Percentiles rank a stretch among this genome's conserved stretches.
These are phyloP conservation scores for Conus ventricosus DNA, from an alignment of 1,140 invertebrate genomes.

Conservation along the genomic window DNA sequence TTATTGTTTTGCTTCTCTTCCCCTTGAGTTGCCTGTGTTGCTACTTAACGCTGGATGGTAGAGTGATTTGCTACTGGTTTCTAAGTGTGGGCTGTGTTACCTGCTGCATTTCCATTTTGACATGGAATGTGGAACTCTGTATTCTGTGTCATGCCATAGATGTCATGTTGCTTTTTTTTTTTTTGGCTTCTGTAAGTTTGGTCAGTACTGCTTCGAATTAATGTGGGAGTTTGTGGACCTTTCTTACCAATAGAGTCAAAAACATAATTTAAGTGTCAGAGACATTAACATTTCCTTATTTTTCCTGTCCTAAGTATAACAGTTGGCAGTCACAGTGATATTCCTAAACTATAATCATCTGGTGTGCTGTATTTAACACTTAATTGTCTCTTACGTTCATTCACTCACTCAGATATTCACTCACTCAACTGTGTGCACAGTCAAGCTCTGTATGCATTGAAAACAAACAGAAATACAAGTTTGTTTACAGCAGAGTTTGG, in stretches of 20 bases:
- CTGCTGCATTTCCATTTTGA: neutral
- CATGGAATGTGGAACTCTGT: neutral
- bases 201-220: neutral
- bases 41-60: neutral
- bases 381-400: too few relatives aligned
- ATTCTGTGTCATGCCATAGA: neutral
- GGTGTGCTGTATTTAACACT: too few relatives aligned
- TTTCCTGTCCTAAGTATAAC: neutral
- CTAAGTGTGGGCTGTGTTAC: neutral
- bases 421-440: too few relatives aligned
- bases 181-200: neutral
- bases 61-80: neutral
- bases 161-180: neutral
- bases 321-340: neutral
- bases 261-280: neutral
- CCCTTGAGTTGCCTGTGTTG: conserved; percentile 19
- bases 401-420: neutral
- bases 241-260: neutral
- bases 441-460: too few relatives aligned
- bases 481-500: too few relatives aligned
- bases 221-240: neutral
- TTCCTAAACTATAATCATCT: too few relatives aligned
- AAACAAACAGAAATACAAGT: too few relatives aligned
- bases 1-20: conserved; percentile 12
- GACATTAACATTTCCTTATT: too few relatives aligned